Evolutionary conservation across 2,888 invertebrate genomes (phyloP), one percentile per base, ranked within the genome.

Genomic region (Alcis repandata): DNA sequence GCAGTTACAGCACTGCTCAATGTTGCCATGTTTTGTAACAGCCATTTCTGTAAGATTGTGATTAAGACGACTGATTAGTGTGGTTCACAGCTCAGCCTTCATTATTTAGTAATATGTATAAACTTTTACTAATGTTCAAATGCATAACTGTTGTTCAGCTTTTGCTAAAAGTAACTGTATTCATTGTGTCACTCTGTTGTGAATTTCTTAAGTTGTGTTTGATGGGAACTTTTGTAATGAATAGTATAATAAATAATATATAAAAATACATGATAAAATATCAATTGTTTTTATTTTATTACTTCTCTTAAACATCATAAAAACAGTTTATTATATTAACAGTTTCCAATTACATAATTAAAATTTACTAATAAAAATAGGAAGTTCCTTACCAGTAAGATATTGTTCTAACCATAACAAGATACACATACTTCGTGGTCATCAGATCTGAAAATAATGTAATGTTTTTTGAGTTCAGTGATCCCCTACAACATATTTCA

Each of bases 371-470:
- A 32, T 48, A 32, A 32, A 9, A 15, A 32, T 27, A n/a, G n/a
- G n/a, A 36, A 32, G 15, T 32, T 49, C 9, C 15, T n/a, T 10
- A 27, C 8, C 2, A 40, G 27, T 19, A 3, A 59, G 13, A 57
- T 41, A 20, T 27, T 43, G 40, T 17, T 53, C 71, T 82, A 89
- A 71, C 78, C 74, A 70, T 87, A 92, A 75, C 92, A 92, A n/a
- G 92, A 92, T 0, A 91, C 82, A 71, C 92, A 92, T 20, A 90
- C 79, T 71, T 87, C 86, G 1, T 78, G 65, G 11, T 84, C 86
- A 57, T 91, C 90, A 32, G 76, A 86, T 51, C 92, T 92, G 87
- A 59, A 91, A 90, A 57, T 64, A 71, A 76, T 75, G 15, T 33
- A 19, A 49, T 51, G 9, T 38, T 38, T 4, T n/a, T n/a, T 0